These are phyloP conservation scores for Prosapia bicincta DNA, from an alignment of 2,888 invertebrate genomes.

Conservation along the genomic window DNA sequence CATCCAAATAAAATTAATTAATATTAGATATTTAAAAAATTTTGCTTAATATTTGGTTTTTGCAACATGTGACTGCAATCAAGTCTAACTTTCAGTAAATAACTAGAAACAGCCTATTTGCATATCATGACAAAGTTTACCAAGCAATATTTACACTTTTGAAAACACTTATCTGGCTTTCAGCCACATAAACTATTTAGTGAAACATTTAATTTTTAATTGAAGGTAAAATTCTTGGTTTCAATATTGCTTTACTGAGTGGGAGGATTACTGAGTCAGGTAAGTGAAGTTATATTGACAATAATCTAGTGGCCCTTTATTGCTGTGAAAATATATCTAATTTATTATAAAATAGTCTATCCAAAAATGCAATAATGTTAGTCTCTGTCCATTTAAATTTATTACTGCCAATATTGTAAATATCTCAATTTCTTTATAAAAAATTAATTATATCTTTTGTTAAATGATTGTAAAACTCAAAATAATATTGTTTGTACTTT, in stretches of 20 bases:
- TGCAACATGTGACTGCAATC: no score
- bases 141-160: no score
- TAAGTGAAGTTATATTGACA: neutral
- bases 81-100: no score
- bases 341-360: neutral
- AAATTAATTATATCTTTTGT: no score
- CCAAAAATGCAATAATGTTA: neutral
- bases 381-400: neutral
- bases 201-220: neutral
- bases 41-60: no score
- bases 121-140: no score
- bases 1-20: no score
- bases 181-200: neutral
- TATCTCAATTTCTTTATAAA: no score
- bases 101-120: no score
- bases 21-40: no score
- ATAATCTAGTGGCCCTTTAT: neutral
- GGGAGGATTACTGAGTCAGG: neutral
- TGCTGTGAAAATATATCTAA: neutral
- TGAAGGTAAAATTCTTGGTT: neutral
- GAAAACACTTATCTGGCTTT: neutral
- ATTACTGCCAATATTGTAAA: neutral
- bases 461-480: no score
- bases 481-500: no score
- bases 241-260: neutral